These are phyloP conservation scores for Chaetodon trifasciatus DNA, from an alignment of 2,797 vertebrate genomes.

Conservation along the genomic window DNA sequence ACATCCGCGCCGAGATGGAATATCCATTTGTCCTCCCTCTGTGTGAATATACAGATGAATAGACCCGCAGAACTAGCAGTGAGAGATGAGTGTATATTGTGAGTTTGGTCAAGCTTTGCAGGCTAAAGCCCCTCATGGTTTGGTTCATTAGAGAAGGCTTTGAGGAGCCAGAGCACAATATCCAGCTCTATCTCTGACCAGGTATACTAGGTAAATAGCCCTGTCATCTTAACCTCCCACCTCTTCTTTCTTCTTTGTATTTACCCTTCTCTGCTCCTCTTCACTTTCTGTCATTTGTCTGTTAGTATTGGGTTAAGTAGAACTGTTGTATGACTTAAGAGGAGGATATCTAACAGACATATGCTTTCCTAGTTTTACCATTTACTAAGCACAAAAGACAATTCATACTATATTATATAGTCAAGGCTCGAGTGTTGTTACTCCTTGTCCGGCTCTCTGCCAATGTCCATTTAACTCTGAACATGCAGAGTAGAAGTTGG, in stretches of 20 bases:
- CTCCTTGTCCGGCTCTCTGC: slow-evolving; percentile 18
- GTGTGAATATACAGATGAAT: slow-evolving; percentile 59
- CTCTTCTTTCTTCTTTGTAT: slow-evolving; percentile 41
- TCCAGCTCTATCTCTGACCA: slow-evolving; percentile 67
- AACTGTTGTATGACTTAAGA: slow-evolving; percentile 27
- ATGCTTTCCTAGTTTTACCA: slow-evolving; percentile 3
- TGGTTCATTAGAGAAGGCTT: slow-evolving; percentile 84
- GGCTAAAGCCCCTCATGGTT: slow-evolving; percentile 67
- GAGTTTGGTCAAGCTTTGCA: slow-evolving; percentile 68
- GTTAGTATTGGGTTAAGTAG: slow-evolving; percentile 15
- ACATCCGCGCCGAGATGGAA: slow-evolving; percentile 99
- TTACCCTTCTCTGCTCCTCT: slow-evolving; percentile 42
- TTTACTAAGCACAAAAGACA: slow-evolving; percentile 28
- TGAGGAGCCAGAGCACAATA: slow-evolving; percentile 73
- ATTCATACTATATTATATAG: slow-evolving; percentile 7
- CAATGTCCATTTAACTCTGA: slow-evolving; percentile 52
- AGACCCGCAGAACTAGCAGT: slow-evolving; percentile 24
- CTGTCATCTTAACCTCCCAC: slow-evolving; percentile 60
- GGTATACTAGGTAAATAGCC: slow-evolving; percentile 73
- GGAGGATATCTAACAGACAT: slow-evolving; percentile 23
- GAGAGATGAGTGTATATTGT: slow-evolving; percentile 57
- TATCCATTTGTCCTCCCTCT: slow-evolving; percentile 91
- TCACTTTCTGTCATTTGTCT: slow-evolving; percentile 26
- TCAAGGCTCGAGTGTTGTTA: slow-evolving; percentile 12
- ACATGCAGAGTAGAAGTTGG: slow-evolving; percentile 61